phyloP scores from a whole-genome alignment of 2,797 vertebrate species.

The Lithobates sylvaticus region DNA sequence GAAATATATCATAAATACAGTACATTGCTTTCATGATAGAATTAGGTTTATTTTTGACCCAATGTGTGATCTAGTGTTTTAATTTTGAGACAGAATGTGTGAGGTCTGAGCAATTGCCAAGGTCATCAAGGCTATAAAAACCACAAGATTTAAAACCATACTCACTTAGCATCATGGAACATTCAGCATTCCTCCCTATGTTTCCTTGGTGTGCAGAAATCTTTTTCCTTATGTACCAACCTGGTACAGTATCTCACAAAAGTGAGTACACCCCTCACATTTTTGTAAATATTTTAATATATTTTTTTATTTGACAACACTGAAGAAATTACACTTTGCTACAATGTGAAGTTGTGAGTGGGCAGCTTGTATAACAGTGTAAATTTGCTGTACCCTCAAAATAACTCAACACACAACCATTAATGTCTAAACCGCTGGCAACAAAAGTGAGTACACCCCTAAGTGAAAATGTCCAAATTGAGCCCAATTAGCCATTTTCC shows the following conservation, averaged over 20 bases:
- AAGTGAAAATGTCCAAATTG: too few relatives aligned
- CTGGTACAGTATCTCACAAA: neutral
- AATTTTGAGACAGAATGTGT: conserved; percentile 23
- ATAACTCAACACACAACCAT: too few relatives aligned
- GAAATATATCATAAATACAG: neutral
- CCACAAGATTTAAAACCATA: conserved; percentile 28
- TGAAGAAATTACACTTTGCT: too few relatives aligned
- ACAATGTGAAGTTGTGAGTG: too few relatives aligned
- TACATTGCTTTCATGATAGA: conserved; percentile 5
- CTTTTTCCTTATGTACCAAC: neutral
- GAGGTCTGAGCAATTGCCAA: conserved; percentile 25
- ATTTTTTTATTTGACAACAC: too few relatives aligned
- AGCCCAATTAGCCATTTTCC: too few relatives aligned
- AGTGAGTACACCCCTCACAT: too few relatives aligned
- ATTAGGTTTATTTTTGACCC: conserved; percentile 6
- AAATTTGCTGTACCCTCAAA: too few relatives aligned
- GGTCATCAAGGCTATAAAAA: conserved; percentile 30
- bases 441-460: too few relatives aligned
- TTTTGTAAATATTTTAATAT: too few relatives aligned
- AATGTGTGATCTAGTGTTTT: conserved; percentile 25
- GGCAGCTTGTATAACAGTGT: too few relatives aligned
- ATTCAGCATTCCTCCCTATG: conserved; percentile 13
- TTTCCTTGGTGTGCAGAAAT: conserved; percentile 15
- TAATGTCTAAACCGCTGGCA: too few relatives aligned
- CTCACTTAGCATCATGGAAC: conserved; percentile 11